Evolutionary conservation across 2,113 vertebrate species (phyloP), one percentile per base, ranked within the genome.

Genomic region (Capra hircus): DNA sequence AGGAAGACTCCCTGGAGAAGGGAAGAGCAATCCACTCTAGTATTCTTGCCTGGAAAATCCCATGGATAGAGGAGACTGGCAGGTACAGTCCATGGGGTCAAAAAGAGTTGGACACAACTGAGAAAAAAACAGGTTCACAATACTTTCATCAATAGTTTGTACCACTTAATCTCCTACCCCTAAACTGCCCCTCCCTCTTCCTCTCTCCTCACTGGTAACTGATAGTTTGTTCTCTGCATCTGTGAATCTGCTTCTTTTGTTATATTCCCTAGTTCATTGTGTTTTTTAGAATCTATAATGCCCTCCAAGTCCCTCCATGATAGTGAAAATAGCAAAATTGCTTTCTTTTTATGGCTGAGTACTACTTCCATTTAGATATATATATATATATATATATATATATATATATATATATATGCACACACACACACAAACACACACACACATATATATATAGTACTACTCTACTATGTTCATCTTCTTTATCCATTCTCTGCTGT

Each of bases 381-480:
- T n/a, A n/a, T n/a, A n/a, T n/a, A n/a, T n/a, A 15, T 30, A 62
- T 59, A 60, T 25, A 57, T 10, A 57, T 57, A 57, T 57, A 25
- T 57, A 25, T 55, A 23, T 23, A 23, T 10, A 17, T 19, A 52
- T 16, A 9, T 50, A 45, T 45, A 45, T 45, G 6, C 6, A 7
- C 43, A 43, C 7, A 21, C 19, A 8, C 7, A 8, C 19, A 21
- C 15, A 55, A 10, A 27, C 57, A 12, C 57, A 59, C 25, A 60
- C 25, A 13, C 10, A 59, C 2, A 59, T 0, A 74, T 1, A 71
- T 1, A 40, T 8, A 5, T 15, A 78, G 14, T 48, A 71, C n/a
- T 71, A 71, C n/a, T 71, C n/a, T 36, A 23, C 4, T 36, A 36
- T 36, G 19, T 30, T 50, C 45, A 50, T 81, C 45, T 50, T 30